Base-by-base conservation (phyloP, 2,888 invertebrate species). In the Sphaerolaimus hirsutus region DNA sequence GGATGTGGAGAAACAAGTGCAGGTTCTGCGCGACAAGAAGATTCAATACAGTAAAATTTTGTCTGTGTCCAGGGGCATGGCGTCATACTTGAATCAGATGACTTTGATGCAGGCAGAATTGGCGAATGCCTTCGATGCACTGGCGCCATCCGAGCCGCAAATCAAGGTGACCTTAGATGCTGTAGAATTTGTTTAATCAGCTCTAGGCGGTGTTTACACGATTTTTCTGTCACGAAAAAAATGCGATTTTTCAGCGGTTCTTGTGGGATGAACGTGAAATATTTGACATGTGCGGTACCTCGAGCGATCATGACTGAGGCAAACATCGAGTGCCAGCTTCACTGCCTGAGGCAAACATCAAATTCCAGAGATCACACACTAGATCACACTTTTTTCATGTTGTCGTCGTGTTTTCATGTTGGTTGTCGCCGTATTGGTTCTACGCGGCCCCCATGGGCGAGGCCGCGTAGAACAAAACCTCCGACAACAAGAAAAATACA, bases 1-100 rank as follows among this genome's bases (percentile, higher is more conserved):
- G 74, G 91, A 91, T 67, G 68, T 93, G 58, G 93, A 93, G 69
- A 76, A 79, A 19, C 81, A 86, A 68, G 91, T 93, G 55, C 87
- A 87, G 65, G 74, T n/a, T 4, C 21, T 38, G 37, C 40, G 48
- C 32, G 52, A 52, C n/a, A 21, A 54, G 22, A 51, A 49, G 38
- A 45, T 49, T n/a, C 51, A 52, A 23, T 58, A 60, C 68, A 72
- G 75, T 46, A 79, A 79, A 58, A 76, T 93, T 55, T 72, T 91
- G 62, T 76, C 84, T 50, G 72, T 89, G 57, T 78, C 84, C 29
- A 71, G 79, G 49, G 78, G 81, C 46, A 74, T 91, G 53, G 78
- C 84, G 41, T 77, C 77, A 52, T 86, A 91, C 68, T 81, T 83
- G 65, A 77, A 77, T 64, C 77, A 81, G 64, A 79, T 83, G 53